These are phyloP conservation scores for Heteromormyrus szaboi DNA, from an alignment of 2,797 vertebrate species.

Conservation along the genomic window DNA sequence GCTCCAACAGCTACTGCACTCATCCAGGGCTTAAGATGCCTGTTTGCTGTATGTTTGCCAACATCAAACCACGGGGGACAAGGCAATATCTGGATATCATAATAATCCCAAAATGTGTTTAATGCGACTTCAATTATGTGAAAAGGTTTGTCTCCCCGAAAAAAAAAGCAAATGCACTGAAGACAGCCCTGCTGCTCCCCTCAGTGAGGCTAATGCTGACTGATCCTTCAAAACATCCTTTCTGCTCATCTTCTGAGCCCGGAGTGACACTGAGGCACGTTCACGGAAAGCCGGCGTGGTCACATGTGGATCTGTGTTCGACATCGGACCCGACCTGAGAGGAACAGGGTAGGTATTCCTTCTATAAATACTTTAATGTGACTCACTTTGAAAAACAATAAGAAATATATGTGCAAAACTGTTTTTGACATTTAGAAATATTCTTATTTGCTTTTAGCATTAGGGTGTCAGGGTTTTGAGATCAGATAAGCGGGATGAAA, in stretches of 20 bases:
- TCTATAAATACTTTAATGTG: background rate
- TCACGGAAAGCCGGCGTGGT: background rate
- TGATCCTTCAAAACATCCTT: background rate
- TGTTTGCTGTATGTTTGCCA: background rate
- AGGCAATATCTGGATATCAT: background rate
- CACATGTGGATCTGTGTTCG: background rate
- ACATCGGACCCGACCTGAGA: background rate
- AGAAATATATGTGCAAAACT: background rate
- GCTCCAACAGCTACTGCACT: background rate
- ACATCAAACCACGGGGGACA: background rate
- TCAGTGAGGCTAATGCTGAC: background rate
- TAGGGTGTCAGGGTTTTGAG: background rate
- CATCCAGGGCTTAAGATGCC: background rate
- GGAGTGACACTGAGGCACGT: background rate
- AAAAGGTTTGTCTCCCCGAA: background rate
- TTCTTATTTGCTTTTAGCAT: background rate
- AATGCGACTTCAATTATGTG: background rate
- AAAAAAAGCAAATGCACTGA: background rate
- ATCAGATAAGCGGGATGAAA: background rate
- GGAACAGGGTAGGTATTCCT: background rate
- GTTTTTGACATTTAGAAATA: background rate
- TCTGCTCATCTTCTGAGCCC: background rate
- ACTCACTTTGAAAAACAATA: background rate
- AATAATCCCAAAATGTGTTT: background rate
- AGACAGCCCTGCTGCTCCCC: background rate